A percentile compares a stretch with the other conserved stretches of the same genome.
These are phyloP conservation scores for Onychomys leucogaster DNA, from an alignment of 2,797 vertebrate genomes.

Conservation along the genomic window DNA sequence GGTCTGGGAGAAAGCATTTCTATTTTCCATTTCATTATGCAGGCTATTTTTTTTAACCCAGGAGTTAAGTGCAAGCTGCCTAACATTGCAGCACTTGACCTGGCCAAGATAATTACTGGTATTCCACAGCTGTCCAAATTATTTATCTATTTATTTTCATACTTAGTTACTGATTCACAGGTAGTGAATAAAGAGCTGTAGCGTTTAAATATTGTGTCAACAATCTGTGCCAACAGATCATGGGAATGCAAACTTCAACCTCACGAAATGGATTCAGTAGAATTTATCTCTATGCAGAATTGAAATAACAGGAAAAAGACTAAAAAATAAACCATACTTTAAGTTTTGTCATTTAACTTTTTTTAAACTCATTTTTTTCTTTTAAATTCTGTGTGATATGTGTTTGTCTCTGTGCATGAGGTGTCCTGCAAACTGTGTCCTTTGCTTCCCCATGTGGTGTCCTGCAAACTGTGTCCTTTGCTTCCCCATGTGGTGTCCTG, in stretches of 20 bases:
- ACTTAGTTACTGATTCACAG: background rate
- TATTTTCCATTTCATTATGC: conserved; percentile 62
- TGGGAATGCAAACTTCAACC: conserved; percentile 45
- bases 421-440: background rate
- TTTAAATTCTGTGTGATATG: background rate
- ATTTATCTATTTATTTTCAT: background rate
- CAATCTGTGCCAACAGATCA: conserved; percentile 1
- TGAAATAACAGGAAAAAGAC: background rate
- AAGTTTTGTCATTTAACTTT: background rate
- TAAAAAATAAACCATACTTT: background rate
- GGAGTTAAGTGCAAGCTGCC: conserved; percentile 47
- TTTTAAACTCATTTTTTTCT: background rate
- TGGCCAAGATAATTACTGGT: conserved; percentile 56
- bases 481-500: background rate
- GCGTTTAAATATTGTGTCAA: conserved; percentile 57
- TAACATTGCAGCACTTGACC: conserved; percentile 45
- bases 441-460: no score
- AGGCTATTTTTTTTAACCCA: conserved; percentile 47
- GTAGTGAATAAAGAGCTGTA: background rate
- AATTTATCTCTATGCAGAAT: background rate
- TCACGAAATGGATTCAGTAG: background rate
- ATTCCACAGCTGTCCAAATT: conserved; percentile 55
- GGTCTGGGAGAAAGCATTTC: background rate
- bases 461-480: background rate
- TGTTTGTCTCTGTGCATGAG: background rate